Conservation (phyloP, 2,113 vertebrate genomes). For the Pseudolaguvia tuberculata region DNA sequence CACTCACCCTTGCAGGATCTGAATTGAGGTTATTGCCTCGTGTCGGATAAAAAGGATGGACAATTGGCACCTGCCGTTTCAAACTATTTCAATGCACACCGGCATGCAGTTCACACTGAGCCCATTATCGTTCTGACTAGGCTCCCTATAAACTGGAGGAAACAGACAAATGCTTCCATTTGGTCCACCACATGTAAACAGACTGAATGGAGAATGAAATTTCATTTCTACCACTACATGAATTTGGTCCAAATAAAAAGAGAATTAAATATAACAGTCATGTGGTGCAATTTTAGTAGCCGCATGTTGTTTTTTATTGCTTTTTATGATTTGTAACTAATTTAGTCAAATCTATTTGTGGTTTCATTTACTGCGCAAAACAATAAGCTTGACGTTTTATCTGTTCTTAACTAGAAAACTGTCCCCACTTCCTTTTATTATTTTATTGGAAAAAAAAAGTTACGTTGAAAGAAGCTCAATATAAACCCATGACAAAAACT, state of each 20-base stretch:
- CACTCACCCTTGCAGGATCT: constrained; percentile 46
- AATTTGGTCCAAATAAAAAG: too few relatives aligned
- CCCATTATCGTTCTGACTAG: background rate
- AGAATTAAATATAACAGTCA: background rate
- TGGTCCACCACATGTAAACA: background rate
- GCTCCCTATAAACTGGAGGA: background rate
- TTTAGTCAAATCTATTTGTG: background rate
- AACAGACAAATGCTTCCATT: constrained; percentile 2
- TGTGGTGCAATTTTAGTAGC: background rate
- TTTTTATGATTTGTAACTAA: background rate
- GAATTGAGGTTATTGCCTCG: constrained; percentile 28
- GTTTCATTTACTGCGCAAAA: background rate
- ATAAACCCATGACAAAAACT: too few relatives aligned
- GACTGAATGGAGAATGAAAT: background rate
- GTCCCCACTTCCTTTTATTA: too few relatives aligned
- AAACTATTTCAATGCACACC: background rate
- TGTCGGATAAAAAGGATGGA: background rate
- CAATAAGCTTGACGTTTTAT: background rate
- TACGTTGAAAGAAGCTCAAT: too few relatives aligned
- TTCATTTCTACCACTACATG: background rate
- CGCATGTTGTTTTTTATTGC: background rate
- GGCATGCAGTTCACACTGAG: background rate
- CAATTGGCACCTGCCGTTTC: background rate
- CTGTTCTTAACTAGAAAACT: too few relatives aligned
- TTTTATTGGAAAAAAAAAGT: too few relatives aligned